phyloP scores from a whole-genome alignment of 2,888 invertebrate genomes.

The Drosophila recens region DNA sequence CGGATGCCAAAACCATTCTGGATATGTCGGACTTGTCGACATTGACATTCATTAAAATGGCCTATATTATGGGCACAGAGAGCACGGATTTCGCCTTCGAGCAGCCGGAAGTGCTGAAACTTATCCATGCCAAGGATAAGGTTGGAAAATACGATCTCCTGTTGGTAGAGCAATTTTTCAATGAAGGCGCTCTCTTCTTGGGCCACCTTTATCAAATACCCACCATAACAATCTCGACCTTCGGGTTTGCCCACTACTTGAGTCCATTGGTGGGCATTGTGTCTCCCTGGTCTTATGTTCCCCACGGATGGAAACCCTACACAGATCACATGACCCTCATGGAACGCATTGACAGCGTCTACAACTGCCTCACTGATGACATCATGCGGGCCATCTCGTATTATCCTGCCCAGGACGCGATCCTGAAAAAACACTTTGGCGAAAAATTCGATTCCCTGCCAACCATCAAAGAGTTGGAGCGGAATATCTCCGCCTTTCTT shows the following conservation, averaged over 20 bases:
- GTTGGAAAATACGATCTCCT: conserved; percentile 84
- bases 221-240: conserved; percentile 79
- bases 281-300: conserved; percentile 85
- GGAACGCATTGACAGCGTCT: conserved; percentile 86
- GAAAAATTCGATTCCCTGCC: conserved; percentile 74
- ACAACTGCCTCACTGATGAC: conserved; percentile 72
- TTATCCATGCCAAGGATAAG: conserved; percentile 70
- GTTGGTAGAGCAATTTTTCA: conserved; percentile 83
- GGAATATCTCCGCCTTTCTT: conserved; percentile 84
- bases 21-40: conserved; percentile 61
- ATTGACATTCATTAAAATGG: conserved; percentile 45
- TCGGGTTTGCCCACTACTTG: conserved; percentile 84
- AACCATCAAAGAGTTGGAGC: conserved; percentile 83
- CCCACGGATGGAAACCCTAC: conserved; percentile 83
- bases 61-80: conserved; percentile 60
- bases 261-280: conserved; percentile 85
- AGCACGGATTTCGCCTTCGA: conserved; percentile 75
- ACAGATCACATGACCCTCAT: conserved; percentile 86
- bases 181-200: conserved; percentile 83
- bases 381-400: conserved; percentile 65
- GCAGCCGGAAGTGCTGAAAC: conserved; percentile 65
- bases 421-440: conserved; percentile 73
- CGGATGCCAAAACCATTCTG: conserved; percentile 46
- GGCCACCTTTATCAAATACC: conserved; percentile 83
- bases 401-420: conserved; percentile 76